Conservation (phyloP, 2,113 vertebrate species). For the Oreochromis aureus region DNA sequence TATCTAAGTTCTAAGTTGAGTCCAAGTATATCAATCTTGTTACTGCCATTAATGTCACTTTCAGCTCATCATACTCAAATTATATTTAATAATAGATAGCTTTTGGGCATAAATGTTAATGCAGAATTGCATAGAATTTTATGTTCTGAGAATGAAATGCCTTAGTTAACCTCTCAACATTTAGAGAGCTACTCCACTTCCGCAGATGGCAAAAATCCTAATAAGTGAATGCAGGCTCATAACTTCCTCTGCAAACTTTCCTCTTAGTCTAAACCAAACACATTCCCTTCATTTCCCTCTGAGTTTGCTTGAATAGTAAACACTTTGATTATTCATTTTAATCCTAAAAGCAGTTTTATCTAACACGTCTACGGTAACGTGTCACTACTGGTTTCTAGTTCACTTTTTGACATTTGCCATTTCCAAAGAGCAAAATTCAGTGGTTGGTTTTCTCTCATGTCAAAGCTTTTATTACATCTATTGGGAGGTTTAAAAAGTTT, state of each 20-base stretch:
- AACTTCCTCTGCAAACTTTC: slow-evolving; percentile 55
- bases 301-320: slow-evolving; percentile 28
- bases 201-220: slow-evolving; percentile 18
- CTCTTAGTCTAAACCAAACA: slow-evolving; percentile 45
- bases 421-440: not conserved
- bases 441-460: not conserved
- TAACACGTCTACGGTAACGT: slow-evolving; percentile 20
- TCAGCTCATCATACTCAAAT: slow-evolving; percentile 78
- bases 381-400: slow-evolving; percentile 6
- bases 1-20: slow-evolving; percentile 48
- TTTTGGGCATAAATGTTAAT: slow-evolving; percentile 80
- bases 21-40: slow-evolving; percentile 73
- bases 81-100: slow-evolving; percentile 79
- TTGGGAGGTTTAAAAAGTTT: not conserved
- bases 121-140: slow-evolving; percentile 68
- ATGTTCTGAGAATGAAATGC: slow-evolving; percentile 70
- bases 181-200: slow-evolving; percentile 46
- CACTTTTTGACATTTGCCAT: not conserved
- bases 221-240: slow-evolving; percentile 2
- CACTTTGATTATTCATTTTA: slow-evolving; percentile 45
- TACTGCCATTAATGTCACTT: slow-evolving; percentile 81
- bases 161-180: slow-evolving; percentile 67
- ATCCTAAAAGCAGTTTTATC: slow-evolving; percentile 16
- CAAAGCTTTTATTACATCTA: not conserved
- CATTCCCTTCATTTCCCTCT: not conserved